Evolutionary conservation across 35 echinoderm and acorn worm genomes (phyloP).

Genomic region (Lytechinus pictus): DNA sequence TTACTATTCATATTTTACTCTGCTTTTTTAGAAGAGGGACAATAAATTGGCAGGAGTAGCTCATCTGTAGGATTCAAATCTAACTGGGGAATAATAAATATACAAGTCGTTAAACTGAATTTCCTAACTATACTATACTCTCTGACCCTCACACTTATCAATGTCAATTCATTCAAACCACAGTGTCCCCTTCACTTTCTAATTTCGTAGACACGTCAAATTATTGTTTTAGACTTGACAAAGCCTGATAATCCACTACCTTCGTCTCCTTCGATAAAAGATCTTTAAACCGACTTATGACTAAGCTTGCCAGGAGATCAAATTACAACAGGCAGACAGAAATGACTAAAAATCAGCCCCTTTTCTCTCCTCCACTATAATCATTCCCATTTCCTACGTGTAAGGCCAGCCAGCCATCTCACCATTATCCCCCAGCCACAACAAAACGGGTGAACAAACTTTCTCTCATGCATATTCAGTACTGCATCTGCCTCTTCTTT

Average conservation of each 20-base stretch:
- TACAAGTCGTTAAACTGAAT: too few species aligned
- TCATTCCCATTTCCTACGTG: not conserved
- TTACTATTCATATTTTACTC: too few species aligned
- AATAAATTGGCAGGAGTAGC: too few species aligned
- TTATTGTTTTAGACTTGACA: not conserved
- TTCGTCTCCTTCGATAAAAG: not conserved
- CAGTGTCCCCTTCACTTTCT: too few species aligned
- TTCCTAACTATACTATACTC: too few species aligned
- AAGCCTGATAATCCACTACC: not conserved
- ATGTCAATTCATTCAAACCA: too few species aligned
- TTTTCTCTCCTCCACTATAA: not conserved
- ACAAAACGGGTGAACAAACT: conserved; percentile 42
- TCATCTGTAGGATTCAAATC: too few species aligned
- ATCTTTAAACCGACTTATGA: not conserved
- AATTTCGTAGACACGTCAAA: not conserved
- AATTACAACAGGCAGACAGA: not conserved
- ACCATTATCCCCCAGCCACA: not conserved
- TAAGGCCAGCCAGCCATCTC: not conserved
- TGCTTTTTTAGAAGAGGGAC: too few species aligned
- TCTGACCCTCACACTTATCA: too few species aligned
- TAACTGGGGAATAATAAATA: too few species aligned
- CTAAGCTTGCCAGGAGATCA: not conserved
- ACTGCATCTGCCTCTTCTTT: not conserved
- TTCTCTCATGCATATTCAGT: conserved; percentile 23
- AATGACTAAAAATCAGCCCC: not conserved